These are phyloP conservation scores for Agrochola macilenta DNA, from an alignment of 2,888 invertebrate genomes.

Conservation along the genomic window DNA sequence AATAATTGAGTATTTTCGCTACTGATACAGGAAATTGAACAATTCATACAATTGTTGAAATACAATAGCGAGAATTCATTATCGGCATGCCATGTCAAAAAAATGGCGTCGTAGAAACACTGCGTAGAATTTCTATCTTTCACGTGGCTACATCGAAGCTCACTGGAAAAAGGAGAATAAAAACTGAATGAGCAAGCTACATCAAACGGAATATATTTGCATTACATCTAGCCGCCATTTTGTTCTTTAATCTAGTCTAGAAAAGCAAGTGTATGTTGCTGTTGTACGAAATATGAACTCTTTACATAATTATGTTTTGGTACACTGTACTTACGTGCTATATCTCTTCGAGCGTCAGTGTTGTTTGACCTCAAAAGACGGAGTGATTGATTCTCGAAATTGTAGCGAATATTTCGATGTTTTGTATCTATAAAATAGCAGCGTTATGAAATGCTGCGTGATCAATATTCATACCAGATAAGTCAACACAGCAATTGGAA, in stretches of 20 bases:
- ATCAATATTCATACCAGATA: constrained; percentile 4
- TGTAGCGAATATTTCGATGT: constrained; percentile 12
- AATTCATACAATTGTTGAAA: constrained; percentile 28
- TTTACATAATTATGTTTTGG: constrained; percentile 30
- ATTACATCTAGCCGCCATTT: constrained; percentile 49
- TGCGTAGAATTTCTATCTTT: constrained; percentile 21
- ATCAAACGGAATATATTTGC: constrained; percentile 55
- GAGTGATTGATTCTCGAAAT: constrained; percentile 10
- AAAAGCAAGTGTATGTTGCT: constrained; percentile 1
- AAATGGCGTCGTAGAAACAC: constrained; percentile 25
- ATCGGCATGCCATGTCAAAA: constrained; percentile 15
- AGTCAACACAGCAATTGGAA: background rate
- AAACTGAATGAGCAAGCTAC: constrained; percentile 45
- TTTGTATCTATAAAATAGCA: background rate
- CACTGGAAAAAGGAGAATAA: constrained; percentile 32
- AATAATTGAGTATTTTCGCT: constrained; percentile 45
- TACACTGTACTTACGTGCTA: constrained; percentile 16
- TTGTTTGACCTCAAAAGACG: constrained; percentile 19
- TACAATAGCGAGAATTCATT: constrained; percentile 20
- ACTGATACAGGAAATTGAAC: constrained; percentile 52
- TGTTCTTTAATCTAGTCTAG: constrained; percentile 48
- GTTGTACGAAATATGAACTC: background rate
- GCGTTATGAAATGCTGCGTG: background rate
- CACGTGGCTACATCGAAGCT: constrained; percentile 30
- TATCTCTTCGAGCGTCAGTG: constrained; percentile 14